Percentiles rank a stretch among this genome's conserved stretches.
These are phyloP conservation scores for Apamea monoglypha DNA, from an alignment of 2,888 invertebrate genomes.

Conservation along the genomic window DNA sequence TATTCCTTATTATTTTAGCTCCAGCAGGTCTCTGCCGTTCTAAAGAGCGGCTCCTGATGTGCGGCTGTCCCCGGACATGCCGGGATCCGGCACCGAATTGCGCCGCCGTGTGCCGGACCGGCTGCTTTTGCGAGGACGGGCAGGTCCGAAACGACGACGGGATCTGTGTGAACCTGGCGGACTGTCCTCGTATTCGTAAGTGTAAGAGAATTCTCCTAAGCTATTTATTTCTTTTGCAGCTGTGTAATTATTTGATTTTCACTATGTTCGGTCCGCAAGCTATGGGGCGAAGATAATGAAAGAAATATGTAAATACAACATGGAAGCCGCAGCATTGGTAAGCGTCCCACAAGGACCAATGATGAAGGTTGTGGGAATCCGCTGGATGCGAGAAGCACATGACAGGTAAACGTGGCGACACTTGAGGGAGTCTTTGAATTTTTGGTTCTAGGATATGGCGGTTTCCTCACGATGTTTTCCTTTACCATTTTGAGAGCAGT, in stretches of 20 bases:
- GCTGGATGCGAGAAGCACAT: background rate
- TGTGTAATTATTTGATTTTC: background rate
- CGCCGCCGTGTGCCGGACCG: slow-evolving; percentile 75
- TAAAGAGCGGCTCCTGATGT: slow-evolving; percentile 77
- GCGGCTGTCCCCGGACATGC: slow-evolving; percentile 82
- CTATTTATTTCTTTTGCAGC: background rate
- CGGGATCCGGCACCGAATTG: slow-evolving; percentile 77
- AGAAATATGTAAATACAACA: background rate
- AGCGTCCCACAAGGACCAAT: background rate
- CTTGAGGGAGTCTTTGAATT: background rate
- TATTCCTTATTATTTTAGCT: slow-evolving; percentile 65
- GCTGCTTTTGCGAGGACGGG: slow-evolving; percentile 80
- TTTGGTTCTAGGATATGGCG: background rate
- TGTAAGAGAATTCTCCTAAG: slow-evolving; percentile 10
- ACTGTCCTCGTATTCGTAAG: slow-evolving; percentile 78
- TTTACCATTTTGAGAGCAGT: too few relatives aligned
- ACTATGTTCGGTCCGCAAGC: background rate
- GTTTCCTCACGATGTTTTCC: too few relatives aligned
- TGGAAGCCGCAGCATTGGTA: background rate
- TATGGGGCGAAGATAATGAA: background rate
- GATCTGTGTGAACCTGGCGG: slow-evolving; percentile 76
- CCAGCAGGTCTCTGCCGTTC: slow-evolving; percentile 78
- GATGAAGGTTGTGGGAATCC: background rate
- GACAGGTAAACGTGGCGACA: background rate
- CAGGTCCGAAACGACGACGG: slow-evolving; percentile 77